Conservation (phyloP, 2,113 vertebrate species). For the Syrrhaptes paradoxus region DNA sequence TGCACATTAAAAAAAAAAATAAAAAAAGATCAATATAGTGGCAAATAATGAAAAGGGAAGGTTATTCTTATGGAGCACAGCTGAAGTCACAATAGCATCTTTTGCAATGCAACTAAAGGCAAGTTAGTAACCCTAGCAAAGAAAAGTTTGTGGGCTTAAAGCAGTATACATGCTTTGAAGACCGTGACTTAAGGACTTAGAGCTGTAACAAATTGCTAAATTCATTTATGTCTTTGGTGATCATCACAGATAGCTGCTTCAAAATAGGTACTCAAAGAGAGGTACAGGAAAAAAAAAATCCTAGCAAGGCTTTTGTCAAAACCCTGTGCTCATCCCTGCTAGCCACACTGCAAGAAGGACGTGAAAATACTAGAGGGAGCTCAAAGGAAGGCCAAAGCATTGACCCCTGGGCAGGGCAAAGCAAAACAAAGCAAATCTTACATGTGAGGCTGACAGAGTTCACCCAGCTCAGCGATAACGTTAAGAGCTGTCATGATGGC, state of each 20-base stretch:
- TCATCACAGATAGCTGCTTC: neutral
- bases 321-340: neutral
- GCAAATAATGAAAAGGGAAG: neutral
- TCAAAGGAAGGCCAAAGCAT: neutral
- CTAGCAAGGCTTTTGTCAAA: neutral
- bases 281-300: neutral
- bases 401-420: neutral
- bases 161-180: neutral
- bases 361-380: neutral
- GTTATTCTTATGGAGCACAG: neutral
- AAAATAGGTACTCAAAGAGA: neutral
- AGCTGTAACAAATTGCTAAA: neutral
- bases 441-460: slow-evolving; percentile 7
- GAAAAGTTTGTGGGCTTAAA: neutral
- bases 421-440: slow-evolving; percentile 30
- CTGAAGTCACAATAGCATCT: neutral
- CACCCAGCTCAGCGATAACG: neutral
- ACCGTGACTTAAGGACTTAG: neutral
- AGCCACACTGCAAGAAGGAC: neutral
- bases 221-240: neutral
- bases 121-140: neutral
- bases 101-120: neutral
- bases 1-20: neutral
- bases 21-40: neutral
- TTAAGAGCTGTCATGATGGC: neutral